phyloP scores from a whole-genome alignment of 2,113 vertebrate genomes.

The Nannobrachium achirus region DNA sequence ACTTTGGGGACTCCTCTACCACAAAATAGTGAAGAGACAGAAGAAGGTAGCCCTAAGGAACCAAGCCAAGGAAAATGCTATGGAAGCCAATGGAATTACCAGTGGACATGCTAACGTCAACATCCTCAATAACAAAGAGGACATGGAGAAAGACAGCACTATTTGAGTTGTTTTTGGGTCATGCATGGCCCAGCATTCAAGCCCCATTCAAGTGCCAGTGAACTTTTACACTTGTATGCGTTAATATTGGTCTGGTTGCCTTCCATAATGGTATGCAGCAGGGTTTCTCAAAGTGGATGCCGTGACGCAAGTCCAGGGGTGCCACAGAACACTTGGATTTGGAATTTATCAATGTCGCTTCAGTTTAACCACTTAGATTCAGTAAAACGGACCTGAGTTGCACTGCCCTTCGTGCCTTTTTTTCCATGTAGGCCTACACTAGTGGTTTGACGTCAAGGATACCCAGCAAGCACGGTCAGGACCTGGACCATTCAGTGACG shows the following conservation, averaged over 20 bases:
- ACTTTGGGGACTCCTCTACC: constrained; percentile 65
- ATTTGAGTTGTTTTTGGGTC: constrained; percentile 56
- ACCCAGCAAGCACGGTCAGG: too few relatives aligned
- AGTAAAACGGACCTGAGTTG: too few relatives aligned
- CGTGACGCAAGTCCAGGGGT: too few relatives aligned
- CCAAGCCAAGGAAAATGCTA: constrained; percentile 57
- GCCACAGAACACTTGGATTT: too few relatives aligned
- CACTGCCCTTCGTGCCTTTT: too few relatives aligned
- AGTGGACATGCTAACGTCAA: constrained; percentile 50
- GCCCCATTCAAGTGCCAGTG: not conserved
- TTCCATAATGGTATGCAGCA: constrained; percentile 1
- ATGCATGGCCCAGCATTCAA: not conserved
- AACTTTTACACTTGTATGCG: not conserved
- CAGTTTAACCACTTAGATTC: not conserved
- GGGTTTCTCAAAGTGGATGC: too few relatives aligned
- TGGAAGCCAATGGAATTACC: constrained; percentile 25
- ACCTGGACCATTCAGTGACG: too few relatives aligned
- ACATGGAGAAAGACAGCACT: constrained; percentile 69
- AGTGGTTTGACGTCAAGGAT: too few relatives aligned
- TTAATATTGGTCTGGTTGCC: too few relatives aligned
- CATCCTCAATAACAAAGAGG: constrained; percentile 55
- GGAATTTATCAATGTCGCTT: constrained; percentile 2
- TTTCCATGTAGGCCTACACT: too few relatives aligned
- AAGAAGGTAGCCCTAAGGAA: constrained; percentile 62
- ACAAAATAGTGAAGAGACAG: constrained; percentile 61